Percentiles rank a stretch among this genome's conserved stretches.
Evolutionary conservation across 2,797 vertebrate species (phyloP).

Genomic region (Thunnus albacares): DNA sequence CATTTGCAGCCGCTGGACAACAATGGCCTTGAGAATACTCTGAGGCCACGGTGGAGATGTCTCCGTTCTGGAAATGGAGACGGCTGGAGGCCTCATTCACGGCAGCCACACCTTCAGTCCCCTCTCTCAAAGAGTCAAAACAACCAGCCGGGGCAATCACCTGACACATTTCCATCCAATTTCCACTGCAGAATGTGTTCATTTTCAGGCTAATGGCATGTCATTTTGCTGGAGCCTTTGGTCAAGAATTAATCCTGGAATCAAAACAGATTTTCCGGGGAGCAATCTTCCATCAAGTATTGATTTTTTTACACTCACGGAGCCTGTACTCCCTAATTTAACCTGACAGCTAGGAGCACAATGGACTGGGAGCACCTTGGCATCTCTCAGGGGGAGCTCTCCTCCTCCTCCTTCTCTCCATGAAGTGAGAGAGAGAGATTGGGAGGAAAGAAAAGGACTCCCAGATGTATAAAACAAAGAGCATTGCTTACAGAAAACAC

Average conservation of each 20-base stretch:
- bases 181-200: constrained; percentile 99
- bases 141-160: constrained; percentile 97
- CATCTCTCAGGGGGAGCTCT: constrained; percentile 94
- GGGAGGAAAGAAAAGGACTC: constrained; percentile 68
- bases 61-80: constrained; percentile 90
- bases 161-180: constrained; percentile 99
- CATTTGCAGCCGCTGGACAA: constrained; percentile 93
- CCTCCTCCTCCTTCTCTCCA: constrained; percentile 89
- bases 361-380: constrained; percentile 99
- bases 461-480: constrained; percentile 84
- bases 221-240: constrained; percentile 99
- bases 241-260: constrained; percentile 99
- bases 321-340: constrained; percentile 99
- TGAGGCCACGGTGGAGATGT: constrained; percentile 89
- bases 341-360: constrained; percentile 99
- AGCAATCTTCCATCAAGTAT: constrained; percentile 99
- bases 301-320: constrained; percentile 99
- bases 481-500: constrained; percentile 82
- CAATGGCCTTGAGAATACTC: constrained; percentile 95
- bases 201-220: constrained; percentile 99
- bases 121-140: constrained; percentile 89
- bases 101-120: constrained; percentile 91
- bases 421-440: constrained; percentile 80
- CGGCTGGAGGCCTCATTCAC: constrained; percentile 87
- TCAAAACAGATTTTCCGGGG: constrained; percentile 99